Base-by-base conservation (phyloP, 1,140 invertebrate species). In the Aphelenchoides avenae region DNA sequence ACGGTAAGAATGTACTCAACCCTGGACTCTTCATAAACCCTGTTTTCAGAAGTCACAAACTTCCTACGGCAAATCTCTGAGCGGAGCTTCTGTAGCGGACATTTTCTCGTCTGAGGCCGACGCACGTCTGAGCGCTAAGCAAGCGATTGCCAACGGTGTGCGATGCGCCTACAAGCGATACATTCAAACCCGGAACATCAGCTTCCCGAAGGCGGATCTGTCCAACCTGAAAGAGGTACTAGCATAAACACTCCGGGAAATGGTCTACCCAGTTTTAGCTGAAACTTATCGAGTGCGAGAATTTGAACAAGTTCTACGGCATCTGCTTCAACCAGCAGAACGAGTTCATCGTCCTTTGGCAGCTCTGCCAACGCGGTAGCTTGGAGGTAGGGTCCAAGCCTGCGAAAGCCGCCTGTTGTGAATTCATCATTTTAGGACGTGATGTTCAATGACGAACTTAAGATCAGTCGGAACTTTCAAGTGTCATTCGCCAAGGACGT, bases 401-500 rank as follows among this genome's bases (percentile, higher is more conserved):
- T n/a, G n/a, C n/a, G n/a, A n/a, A n/a, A n/a, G n/a, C n/a, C n/a
- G n/a, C n/a, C n/a, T n/a, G n/a, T n/a, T n/a, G n/a, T n/a, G n/a
- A n/a, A n/a, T n/a, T n/a, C n/a, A n/a, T n/a, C n/a, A n/a, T 61
- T 64, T 52, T 27, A 68, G 66, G 71, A 73, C 29, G 63, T 73
- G 7, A 49, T 73, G 6, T 73, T 73, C 58, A 73, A 74, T 31
- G 71, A 75, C 20, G 71, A 73, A 37, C 30, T 73, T 6, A 73
- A 73, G 49, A 57, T 73, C 2, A 65, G 72, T 3, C 43, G 70
- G 30, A 73, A 73, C 43, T 73, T 73, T 43, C 71, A 73, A 66
- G 64, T 71, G 11, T 75, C 71, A 2, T 73, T 73, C 43, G 71
- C 66, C 6, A 73, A 73, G 34, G 71, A 73, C 47, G 69, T 75